phyloP scores from a whole-genome alignment of 2,113 vertebrate species.

The Tretioscincus oriximinensis region DNA sequence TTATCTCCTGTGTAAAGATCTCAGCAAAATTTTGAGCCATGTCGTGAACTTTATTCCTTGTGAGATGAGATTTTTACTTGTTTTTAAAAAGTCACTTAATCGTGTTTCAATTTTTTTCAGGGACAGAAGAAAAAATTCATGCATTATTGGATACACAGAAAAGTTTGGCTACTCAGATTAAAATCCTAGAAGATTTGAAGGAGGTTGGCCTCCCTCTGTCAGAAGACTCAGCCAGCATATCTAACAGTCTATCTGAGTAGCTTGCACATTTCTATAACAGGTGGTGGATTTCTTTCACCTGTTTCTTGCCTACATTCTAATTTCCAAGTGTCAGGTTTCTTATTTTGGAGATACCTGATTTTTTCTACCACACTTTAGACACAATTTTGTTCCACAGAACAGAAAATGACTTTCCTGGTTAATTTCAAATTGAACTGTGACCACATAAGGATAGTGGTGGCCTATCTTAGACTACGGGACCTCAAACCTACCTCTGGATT shows the following conservation, averaged over 20 bases:
- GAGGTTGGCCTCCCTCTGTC: slow-evolving; percentile 18
- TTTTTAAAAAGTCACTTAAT: not conserved
- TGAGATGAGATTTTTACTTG: too few relatives aligned
- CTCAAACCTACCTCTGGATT: too few relatives aligned
- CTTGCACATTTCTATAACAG: fast-evolving
- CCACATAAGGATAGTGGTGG: too few relatives aligned
- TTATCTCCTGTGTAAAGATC: too few relatives aligned
- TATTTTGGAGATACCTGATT: not conserved
- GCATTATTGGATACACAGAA: slow-evolving; percentile 55
- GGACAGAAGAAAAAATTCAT: slow-evolving; percentile 60
- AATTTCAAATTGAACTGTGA: too few relatives aligned
- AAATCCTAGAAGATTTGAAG: slow-evolving; percentile 63
- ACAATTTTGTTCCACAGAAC: not conserved
- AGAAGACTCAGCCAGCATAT: slow-evolving; percentile 41
- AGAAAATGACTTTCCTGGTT: too few relatives aligned
- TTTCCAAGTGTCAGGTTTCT: too few relatives aligned
- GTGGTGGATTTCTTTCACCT: not conserved
- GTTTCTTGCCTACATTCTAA: not conserved
- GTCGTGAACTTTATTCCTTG: too few relatives aligned
- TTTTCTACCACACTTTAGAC: slow-evolving; percentile 39
- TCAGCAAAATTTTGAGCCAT: too few relatives aligned
- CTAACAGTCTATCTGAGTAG: slow-evolving; percentile 44
- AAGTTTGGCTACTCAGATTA: slow-evolving; percentile 61
- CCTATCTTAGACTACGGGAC: too few relatives aligned
- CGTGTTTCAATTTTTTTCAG: slow-evolving; percentile 45